Percentiles rank a stretch among this genome's conserved stretches.
Conservation (phyloP, 2,888 invertebrate genomes). For the Odontothrips loti region DNA sequence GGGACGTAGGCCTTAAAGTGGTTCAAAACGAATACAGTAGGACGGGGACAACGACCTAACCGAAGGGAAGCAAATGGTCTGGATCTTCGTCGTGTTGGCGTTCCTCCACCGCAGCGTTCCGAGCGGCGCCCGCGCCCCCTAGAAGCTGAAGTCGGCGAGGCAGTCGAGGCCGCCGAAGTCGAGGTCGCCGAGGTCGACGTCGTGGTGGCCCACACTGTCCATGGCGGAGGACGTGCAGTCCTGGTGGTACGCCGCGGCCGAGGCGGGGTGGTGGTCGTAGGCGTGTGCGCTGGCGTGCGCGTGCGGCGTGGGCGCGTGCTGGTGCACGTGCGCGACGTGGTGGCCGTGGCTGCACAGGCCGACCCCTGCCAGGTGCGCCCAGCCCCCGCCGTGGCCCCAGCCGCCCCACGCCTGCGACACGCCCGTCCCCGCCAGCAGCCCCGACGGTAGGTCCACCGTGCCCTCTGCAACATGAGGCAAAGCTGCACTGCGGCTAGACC, state of each 20-base stretch:
- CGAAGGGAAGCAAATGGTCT: no score
- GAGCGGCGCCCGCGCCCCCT: neutral
- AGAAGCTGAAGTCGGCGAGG: neutral
- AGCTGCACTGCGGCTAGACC: no score
- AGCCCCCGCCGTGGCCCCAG: slow-evolving; percentile 15
- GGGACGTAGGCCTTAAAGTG: no score
- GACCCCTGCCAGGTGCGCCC: neutral
- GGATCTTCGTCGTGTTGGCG: no score
- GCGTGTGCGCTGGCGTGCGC: neutral
- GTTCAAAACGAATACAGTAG: no score
- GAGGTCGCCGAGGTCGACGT: slow-evolving; percentile 7
- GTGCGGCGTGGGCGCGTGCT: slow-evolving; percentile 6
- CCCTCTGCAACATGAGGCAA: neutral
- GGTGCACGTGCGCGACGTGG: slow-evolving; percentile 11
- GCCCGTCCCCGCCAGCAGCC: neutral
- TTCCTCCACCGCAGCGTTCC: no score
- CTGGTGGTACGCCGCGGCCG: neutral
- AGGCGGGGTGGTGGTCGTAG: neutral
- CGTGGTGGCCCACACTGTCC: neutral
- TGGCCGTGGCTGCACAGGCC: slow-evolving; percentile 13
- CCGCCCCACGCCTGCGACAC: slow-evolving; percentile 7
- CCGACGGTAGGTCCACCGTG: slow-evolving; percentile 3
- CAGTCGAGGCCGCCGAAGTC: slow-evolving; percentile 18
- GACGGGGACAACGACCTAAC: no score
- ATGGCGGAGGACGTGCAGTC: neutral